Percentiles rank a stretch among this genome's conserved stretches.
Conservation (phyloP, 2,113 vertebrate species). For the Enhydra lutris region DNA sequence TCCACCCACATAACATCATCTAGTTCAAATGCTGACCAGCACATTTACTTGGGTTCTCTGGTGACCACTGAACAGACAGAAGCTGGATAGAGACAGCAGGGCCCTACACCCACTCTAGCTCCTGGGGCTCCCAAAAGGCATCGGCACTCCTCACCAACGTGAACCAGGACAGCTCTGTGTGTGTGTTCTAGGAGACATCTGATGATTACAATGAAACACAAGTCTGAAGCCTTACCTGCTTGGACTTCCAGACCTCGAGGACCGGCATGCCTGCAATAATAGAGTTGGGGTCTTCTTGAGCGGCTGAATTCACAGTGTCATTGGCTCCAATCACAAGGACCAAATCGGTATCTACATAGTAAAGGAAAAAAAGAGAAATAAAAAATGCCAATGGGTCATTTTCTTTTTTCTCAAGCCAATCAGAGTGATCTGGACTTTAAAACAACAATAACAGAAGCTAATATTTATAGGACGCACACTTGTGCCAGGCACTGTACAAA, state of each 20-base stretch:
- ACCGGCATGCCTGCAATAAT: slow-evolving; percentile 99
- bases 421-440: background rate
- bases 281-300: slow-evolving; percentile 98
- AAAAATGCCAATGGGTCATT: background rate
- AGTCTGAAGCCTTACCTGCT: slow-evolving; percentile 89
- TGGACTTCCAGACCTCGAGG: slow-evolving; percentile 98
- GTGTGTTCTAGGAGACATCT: background rate
- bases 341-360: slow-evolving; percentile 91
- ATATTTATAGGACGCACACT: background rate
- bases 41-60: background rate
- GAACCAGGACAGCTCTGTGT: background rate
- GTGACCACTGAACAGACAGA: background rate
- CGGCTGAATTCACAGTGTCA: slow-evolving; percentile 97
- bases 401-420: slow-evolving; percentile 9
- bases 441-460: background rate
- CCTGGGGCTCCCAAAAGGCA: background rate
- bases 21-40: background rate
- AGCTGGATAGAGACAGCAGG: background rate
- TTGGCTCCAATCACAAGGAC: slow-evolving; percentile 98
- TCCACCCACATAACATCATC: slow-evolving; percentile 2
- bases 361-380: slow-evolving; percentile 13
- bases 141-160: background rate
- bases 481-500: background rate
- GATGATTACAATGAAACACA: background rate
- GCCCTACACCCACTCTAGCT: background rate